These are phyloP conservation scores for Rambutsinella grinnellia DNA, from an alignment of 2,888 invertebrate genomes.

Conservation along the genomic window DNA sequence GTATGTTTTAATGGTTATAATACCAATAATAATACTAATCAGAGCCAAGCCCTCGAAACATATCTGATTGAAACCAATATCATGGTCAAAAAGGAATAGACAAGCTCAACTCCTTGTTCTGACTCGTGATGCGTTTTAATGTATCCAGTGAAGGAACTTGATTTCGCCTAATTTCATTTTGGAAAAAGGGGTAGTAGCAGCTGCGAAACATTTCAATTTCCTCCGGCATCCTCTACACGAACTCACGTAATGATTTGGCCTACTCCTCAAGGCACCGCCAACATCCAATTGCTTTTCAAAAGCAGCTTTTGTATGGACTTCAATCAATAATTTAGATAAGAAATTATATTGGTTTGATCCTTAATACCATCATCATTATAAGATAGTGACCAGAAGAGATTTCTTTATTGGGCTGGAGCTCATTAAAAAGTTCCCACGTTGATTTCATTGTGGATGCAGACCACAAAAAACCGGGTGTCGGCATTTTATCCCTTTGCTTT, in stretches of 20 bases:
- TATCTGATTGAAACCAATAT: neutral
- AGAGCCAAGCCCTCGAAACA: conserved; percentile 28
- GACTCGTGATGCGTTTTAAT: conserved; percentile 1
- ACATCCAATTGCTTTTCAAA: no score
- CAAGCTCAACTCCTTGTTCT: neutral
- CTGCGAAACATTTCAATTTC: conserved; percentile 14
- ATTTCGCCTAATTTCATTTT: no score
- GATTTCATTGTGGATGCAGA: neutral
- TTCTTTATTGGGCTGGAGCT: conserved; percentile 15
- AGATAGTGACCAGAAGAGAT: conserved; percentile 23
- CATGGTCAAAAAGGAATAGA: neutral
- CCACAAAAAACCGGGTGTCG: neutral
- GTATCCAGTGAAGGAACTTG: no score
- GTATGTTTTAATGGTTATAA: no score
- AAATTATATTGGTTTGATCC: no score
- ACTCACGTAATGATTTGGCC: no score
- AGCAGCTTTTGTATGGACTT: no score
- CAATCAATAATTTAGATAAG: no score
- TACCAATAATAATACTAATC: conserved; percentile 28
- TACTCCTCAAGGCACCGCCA: no score
- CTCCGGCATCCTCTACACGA: no score
- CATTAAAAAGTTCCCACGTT: conserved; percentile 35
- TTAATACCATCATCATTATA: no score
- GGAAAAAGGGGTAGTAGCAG: conserved; percentile 8
- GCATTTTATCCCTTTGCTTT: neutral